A percentile compares a stretch with the other conserved stretches of the same genome.
These are phyloP conservation scores for Ictidomys tridecemlineatus DNA, from an alignment of 2,113 vertebrate genomes.

Conservation along the genomic window DNA sequence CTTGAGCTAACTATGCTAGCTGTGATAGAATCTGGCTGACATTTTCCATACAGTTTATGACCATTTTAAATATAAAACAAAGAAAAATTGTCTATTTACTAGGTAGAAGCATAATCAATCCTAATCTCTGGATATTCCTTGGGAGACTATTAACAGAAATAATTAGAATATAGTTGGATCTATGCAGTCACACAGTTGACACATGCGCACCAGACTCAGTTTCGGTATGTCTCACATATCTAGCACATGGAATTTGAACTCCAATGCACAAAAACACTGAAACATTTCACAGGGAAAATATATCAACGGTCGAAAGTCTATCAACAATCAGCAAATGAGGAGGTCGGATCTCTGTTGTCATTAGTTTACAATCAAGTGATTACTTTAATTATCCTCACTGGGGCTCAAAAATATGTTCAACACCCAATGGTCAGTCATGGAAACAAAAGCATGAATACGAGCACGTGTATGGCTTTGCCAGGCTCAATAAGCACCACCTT, in stretches of 20 bases:
- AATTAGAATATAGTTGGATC: neutral
- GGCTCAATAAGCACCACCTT: constrained; percentile 62
- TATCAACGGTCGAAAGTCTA: neutral
- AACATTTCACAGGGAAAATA: constrained; percentile 47
- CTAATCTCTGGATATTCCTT: constrained; percentile 21
- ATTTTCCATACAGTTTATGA: neutral
- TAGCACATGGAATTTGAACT: neutral
- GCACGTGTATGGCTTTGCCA: neutral
- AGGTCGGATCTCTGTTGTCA: constrained; percentile 1
- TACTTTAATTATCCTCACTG: constrained; percentile 69
- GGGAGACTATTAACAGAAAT: neutral
- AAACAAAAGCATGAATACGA: constrained; percentile 64
- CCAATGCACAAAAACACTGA: constrained; percentile 21
- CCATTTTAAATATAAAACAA: neutral
- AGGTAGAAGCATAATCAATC: neutral
- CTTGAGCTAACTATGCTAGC: neutral
- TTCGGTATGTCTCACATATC: neutral
- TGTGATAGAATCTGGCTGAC: neutral
- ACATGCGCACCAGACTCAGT: neutral
- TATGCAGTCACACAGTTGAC: neutral
- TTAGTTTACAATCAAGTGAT: constrained; percentile 65
- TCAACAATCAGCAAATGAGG: constrained; percentile 26
- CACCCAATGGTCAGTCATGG: constrained; percentile 6
- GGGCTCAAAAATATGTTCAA: constrained; percentile 58
- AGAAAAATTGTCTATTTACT: neutral